phyloP scores from a whole-genome alignment of 2,113 vertebrate species.

The Strigops habroptila region DNA sequence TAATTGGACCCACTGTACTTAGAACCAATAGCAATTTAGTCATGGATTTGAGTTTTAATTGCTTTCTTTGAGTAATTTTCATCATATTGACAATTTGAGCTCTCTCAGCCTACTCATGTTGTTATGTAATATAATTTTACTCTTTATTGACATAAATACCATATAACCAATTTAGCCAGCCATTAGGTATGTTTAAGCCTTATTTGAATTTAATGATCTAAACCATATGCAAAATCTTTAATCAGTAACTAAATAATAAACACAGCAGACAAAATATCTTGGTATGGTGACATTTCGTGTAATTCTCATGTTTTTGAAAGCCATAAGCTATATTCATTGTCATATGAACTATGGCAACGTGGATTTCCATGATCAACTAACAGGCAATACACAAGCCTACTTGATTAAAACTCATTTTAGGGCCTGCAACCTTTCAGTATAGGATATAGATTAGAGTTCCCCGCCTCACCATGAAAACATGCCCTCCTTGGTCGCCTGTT shows the following conservation, averaged over 20 bases:
- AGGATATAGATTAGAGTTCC: not conserved
- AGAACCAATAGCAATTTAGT: conserved; percentile 34
- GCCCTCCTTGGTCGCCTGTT: not conserved
- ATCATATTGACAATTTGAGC: conserved; percentile 29
- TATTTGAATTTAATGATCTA: not conserved
- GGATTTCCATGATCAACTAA: not conserved
- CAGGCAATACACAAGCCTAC: not conserved
- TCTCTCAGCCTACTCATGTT: not conserved
- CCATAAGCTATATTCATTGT: not conserved
- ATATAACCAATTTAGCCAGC: not conserved
- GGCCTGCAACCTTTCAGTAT: not conserved
- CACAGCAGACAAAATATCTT: not conserved
- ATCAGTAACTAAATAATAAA: not conserved
- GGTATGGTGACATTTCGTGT: rapidly evolving
- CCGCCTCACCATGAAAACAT: not conserved
- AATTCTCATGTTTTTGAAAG: not conserved
- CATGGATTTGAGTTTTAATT: conserved; percentile 55
- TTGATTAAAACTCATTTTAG: not conserved
- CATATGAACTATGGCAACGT: not conserved
- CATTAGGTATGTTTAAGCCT: not conserved
- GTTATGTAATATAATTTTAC: conserved; percentile 14
- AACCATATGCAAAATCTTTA: not conserved
- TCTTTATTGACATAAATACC: conserved; percentile 39
- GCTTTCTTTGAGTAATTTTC: conserved; percentile 31
- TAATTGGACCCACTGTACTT: conserved; percentile 26